These are phyloP conservation scores for Crocuta crocuta DNA, from an alignment of 2,113 vertebrate genomes.

Conservation along the genomic window DNA sequence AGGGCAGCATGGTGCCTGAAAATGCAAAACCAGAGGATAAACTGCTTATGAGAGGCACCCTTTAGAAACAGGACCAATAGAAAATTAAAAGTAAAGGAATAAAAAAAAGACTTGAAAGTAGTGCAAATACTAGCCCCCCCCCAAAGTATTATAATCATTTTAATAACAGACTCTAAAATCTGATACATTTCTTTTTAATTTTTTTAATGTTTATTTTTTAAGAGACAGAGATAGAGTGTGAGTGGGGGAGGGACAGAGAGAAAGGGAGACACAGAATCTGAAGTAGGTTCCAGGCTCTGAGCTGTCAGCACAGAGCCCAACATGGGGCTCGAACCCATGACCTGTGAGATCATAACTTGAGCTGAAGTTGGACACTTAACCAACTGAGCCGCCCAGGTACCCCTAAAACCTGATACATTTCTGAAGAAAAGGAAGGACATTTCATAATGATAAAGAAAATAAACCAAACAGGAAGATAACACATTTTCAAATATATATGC, in stretches of 20 bases:
- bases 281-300: no score
- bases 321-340: no score
- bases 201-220: no score
- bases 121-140: not conserved
- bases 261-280: no score
- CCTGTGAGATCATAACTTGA: no score
- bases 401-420: not conserved
- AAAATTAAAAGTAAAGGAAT: slow-evolving; percentile 14
- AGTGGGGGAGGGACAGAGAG: no score
- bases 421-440: not conserved
- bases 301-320: no score
- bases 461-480: not conserved
- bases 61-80: not conserved
- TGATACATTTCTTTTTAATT: not conserved
- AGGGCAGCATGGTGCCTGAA: not conserved
- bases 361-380: no score
- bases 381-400: no score
- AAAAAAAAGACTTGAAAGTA: not conserved
- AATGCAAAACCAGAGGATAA: not conserved
- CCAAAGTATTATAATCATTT: not conserved
- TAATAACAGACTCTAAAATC: not conserved
- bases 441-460: not conserved
- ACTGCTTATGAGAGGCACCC: not conserved
- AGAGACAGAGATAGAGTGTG: no score
- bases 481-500: not conserved